Conservation (phyloP, 1,140 invertebrate genomes). For the Cotesia glomerata region DNA sequence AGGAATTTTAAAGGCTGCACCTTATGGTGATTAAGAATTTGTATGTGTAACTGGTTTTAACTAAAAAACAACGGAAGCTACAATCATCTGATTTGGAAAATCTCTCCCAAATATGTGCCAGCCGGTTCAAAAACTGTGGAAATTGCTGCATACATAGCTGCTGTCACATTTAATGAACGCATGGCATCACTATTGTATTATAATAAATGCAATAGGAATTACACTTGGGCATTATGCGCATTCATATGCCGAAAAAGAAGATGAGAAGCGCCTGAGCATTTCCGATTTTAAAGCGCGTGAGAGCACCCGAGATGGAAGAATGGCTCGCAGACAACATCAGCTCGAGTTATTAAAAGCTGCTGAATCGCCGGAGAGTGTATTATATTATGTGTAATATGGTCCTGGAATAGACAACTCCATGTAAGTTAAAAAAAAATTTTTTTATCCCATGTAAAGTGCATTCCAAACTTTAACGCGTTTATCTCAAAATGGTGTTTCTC, state of each 20-base stretch:
- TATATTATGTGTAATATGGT: no score
- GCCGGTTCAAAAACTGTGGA: slow-evolving; percentile 31
- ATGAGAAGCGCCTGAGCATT: slow-evolving; percentile 30
- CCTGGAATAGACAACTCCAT: background rate
- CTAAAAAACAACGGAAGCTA: slow-evolving; percentile 38
- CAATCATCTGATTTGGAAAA: slow-evolving; percentile 37
- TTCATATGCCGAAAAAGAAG: slow-evolving; percentile 36
- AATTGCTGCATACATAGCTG: slow-evolving; percentile 36
- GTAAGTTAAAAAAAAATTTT: slow-evolving; percentile 27
- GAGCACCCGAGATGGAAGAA: slow-evolving; percentile 33
- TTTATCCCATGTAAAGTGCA: background rate
- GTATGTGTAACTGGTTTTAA: background rate
- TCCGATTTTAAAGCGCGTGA: slow-evolving; percentile 31
- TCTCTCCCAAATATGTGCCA: slow-evolving; percentile 32
- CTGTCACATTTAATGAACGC: slow-evolving; percentile 36
- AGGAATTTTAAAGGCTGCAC: background rate
- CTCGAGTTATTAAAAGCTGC: slow-evolving; percentile 32
- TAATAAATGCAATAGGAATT: slow-evolving; percentile 35
- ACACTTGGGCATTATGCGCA: slow-evolving; percentile 35
- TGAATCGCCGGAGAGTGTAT: slow-evolving; percentile 22
- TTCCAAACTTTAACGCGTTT: background rate
- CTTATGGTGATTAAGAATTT: background rate
- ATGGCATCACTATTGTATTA: slow-evolving; percentile 33
- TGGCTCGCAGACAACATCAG: slow-evolving; percentile 22
- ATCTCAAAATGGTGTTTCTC: background rate